Evolutionary conservation across 2,797 vertebrate species (phyloP), one percentile per base, ranked within the genome.

Genomic region (Melanotaenia parkinsoni): DNA sequence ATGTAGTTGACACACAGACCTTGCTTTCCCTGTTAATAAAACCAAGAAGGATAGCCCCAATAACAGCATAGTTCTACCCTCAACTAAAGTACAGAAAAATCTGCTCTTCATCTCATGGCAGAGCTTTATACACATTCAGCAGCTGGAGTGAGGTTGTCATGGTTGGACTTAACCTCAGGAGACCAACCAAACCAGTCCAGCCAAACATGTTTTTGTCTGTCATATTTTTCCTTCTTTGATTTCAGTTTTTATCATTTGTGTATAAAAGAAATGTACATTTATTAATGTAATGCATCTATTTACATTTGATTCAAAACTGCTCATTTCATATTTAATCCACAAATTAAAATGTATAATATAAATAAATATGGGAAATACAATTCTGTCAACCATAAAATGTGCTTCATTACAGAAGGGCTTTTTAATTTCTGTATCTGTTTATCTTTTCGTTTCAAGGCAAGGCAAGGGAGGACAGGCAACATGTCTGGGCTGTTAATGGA

Each of bases 1-100:
- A 60, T 67, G 83, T 32, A 92, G 69, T 24, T 65, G 83, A 61
- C 94, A 95, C 26, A 76, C 53, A 45, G 80, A 79, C 14, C 74
- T 58, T 76, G 84, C 89, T 28, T 78, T 80, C 65, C 53, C 73
- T 16, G 74, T 74, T 3, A 90, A 62, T 11, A 91, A 58, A 68
- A 78, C 40, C 50, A 86, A 62, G 16, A 94, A 62, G 16, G 93
- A 57, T 53, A 93, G 68, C 35, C 47, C 70, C 63, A 89, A 26
- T 20, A 79, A 65, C 38, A 73, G 35, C 92, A 94, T 94, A 22
- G 28, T 69, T 76, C 74, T 60, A 68, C 58, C 82, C 50, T 71
- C 66, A 63, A 45, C 61, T 57, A 60, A 56, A 80, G 43, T 30
- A 53, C 30, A 14, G 43, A 40, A 58, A 57, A 71, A 65, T 24